A percentile compares a stretch with the other conserved stretches of the same genome.
Evolutionary conservation across 2,888 invertebrate genomes (phyloP).

Genomic region (Gisinianus flammeolus): DNA sequence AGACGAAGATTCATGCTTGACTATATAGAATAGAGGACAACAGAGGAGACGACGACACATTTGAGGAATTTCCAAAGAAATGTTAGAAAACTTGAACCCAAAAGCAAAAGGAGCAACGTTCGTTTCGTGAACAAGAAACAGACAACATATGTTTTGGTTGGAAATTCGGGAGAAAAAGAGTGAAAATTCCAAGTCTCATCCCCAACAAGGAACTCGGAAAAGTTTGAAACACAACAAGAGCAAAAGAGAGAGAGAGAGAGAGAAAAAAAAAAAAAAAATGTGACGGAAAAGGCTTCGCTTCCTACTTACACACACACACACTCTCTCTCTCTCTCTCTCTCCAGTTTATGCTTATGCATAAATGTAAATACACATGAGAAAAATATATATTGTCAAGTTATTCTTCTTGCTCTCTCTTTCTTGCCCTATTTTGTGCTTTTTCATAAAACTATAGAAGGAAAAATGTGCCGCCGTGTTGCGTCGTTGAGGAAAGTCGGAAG

Average conservation of each 20-base stretch:
- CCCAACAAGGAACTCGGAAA: not conserved
- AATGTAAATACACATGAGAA: not conserved
- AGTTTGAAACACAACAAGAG: not conserved
- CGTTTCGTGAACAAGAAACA: not conserved
- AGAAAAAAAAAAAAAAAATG: not conserved
- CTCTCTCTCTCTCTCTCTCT: not conserved
- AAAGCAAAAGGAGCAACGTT: not conserved
- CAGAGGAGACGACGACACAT: not conserved
- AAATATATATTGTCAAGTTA: not conserved
- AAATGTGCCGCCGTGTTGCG: not conserved
- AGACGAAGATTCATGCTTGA: not conserved
- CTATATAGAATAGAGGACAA: not conserved
- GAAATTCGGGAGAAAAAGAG: conserved; percentile 1
- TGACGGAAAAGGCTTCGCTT: not conserved
- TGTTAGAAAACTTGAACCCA: not conserved
- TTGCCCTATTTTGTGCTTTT: not conserved
- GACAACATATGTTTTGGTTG: conserved; percentile 14
- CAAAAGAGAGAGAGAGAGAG: not conserved
- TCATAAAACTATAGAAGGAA: not conserved
- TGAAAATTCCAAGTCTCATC: conserved; percentile 15
- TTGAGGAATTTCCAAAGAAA: conserved; percentile 2
- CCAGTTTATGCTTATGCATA: conserved; percentile 2
- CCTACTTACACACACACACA: not conserved
- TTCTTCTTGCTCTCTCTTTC: not conserved
- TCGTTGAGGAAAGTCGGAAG: not conserved